Evolutionary conservation across 2,888 invertebrate genomes (phyloP).

Genomic region (Limnephilus auricula): DNA sequence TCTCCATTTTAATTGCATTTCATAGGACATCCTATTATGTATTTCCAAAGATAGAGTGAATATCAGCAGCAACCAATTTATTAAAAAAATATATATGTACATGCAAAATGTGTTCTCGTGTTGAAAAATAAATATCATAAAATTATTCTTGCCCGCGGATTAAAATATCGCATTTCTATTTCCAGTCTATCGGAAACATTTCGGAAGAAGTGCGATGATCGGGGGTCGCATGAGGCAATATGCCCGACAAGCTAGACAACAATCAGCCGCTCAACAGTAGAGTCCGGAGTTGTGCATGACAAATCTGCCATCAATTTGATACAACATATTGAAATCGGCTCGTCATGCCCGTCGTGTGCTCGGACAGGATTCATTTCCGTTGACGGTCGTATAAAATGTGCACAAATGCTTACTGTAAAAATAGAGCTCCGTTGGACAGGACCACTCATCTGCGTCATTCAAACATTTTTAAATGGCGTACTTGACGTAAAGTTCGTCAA

Average conservation of each 20-base stretch:
- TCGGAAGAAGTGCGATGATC: not conserved
- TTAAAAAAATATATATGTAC: not conserved
- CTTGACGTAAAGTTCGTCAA: too few relatives aligned
- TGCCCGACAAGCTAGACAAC: not conserved
- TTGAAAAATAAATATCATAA: too few relatives aligned
- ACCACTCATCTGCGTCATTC: not conserved
- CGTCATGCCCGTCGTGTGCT: not conserved
- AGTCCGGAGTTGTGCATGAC: not conserved
- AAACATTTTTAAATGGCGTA: not conserved
- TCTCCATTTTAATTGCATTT: too few relatives aligned
- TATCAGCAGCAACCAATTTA: not conserved
- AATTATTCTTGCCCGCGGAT: not conserved
- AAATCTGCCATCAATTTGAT: not conserved
- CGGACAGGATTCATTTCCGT: not conserved
- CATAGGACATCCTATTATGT: too few relatives aligned
- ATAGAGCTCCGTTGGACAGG: not conserved
- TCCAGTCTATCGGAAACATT: not conserved
- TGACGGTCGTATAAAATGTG: not conserved
- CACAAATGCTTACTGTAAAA: not conserved
- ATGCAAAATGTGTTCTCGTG: not conserved
- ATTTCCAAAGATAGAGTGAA: not conserved
- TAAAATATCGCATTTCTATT: not conserved
- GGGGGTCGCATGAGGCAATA: not conserved
- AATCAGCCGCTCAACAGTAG: not conserved
- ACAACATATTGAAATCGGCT: not conserved